phyloP scores from a whole-genome alignment of 2,888 invertebrate genomes.

The Caenorhabditis auriculariae region DNA sequence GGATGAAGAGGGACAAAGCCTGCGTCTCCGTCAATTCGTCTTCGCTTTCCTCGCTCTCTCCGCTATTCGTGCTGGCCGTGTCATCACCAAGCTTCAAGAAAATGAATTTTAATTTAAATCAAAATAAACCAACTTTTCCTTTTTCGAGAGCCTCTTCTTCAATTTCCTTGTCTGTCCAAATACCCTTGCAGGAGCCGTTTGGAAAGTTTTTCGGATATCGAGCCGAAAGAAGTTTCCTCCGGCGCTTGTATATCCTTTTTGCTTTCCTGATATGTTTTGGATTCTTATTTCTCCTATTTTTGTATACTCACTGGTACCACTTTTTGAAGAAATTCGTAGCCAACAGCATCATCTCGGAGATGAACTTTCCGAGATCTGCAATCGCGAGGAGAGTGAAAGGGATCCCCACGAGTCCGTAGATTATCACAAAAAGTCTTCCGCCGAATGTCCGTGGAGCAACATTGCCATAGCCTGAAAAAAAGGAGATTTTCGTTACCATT shows the following conservation, averaged over 20 bases:
- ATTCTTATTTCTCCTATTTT: neutral
- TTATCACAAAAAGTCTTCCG: conserved; percentile 57
- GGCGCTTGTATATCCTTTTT: conserved; percentile 13
- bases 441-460: conserved; percentile 57
- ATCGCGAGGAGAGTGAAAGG: conserved; percentile 61
- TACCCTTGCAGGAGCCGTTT: conserved; percentile 15
- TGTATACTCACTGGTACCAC: conserved; percentile 22
- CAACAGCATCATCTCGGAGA: conserved; percentile 53
- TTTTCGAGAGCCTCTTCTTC: conserved; percentile 36
- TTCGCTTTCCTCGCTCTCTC: conserved; percentile 12
- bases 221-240: conserved; percentile 1
- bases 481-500: neutral
- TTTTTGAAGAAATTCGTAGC: conserved; percentile 22
- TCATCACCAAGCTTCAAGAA: too few species aligned
- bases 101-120: conserved; percentile 1
- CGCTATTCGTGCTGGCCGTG: too few species aligned
- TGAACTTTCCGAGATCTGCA: conserved; percentile 60
- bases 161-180: conserved; percentile 15
- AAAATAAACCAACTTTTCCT: conserved; percentile 14
- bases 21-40: conserved; percentile 34
- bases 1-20: conserved; percentile 44
- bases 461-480: conserved; percentile 55
- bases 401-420: conserved; percentile 59
- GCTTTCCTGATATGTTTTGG: conserved; percentile 8
- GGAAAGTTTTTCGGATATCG: conserved; percentile 13